Evolutionary conservation across 2,797 vertebrate genomes (phyloP), one percentile per base, ranked within the genome.

Genomic region (Hipposideros larvatus): DNA sequence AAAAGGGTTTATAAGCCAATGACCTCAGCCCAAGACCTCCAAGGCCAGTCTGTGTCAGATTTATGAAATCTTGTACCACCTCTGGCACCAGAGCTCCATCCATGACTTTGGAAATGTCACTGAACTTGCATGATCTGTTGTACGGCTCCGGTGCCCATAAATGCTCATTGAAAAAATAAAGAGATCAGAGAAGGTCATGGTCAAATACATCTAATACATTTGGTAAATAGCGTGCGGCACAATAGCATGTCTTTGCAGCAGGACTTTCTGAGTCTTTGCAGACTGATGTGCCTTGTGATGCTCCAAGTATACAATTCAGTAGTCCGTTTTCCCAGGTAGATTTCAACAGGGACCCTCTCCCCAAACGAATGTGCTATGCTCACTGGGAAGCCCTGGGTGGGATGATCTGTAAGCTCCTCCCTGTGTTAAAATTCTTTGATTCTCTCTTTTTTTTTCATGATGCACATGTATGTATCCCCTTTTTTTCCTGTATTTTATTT

Each of bases 401-500:
- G 2, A 24, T 5, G 6, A 59, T 46, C 19, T 14, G 57, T 34
- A 22, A 75, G n/a, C n/a, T 37, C 14, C 9, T 88, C 68, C 57
- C 80, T 68, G 2, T 59, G 37, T 87, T 63, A 21, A 57, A 24
- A 53, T 37, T 53, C 9, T 80, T 41, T 70, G 26, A 51, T 46
- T 82, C 66, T 75, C 10, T 43, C 43, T 6, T 15, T 41, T 34
- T 46, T 34, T 92, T 84, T 22, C 51, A n/a, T 15, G 5, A 14
- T 63, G 57, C 65, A 28, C 53, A 4, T 14, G 0, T 31, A 28
- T 71, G 16, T 66, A 5, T 63, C 80, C 22, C 34, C 63, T 70
- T 74, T 70, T 74, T 82, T 71, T 34, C 41, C 37, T 75, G n/a
- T 77, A 46, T 57, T 94, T 94, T 51, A 80, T 75, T 73, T 78